Conservation (phyloP, 2,797 vertebrate genomes). For the Tolypeutes matacus region DNA sequence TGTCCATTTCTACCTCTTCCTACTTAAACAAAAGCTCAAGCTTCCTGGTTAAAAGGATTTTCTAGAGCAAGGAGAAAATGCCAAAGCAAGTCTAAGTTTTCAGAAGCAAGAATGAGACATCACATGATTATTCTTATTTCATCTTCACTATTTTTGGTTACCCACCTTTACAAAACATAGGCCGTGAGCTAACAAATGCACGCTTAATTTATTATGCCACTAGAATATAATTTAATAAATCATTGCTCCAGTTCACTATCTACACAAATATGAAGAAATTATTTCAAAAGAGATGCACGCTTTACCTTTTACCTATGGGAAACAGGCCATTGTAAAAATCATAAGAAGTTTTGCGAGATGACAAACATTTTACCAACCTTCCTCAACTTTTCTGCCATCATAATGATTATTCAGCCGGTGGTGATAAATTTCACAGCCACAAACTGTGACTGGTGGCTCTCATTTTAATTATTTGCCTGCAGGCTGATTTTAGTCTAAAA, state of each 20-base stretch:
- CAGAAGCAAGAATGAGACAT: slow-evolving; percentile 49
- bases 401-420: neutral
- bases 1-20: neutral
- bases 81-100: slow-evolving; percentile 44
- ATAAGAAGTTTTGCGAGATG: slow-evolving; percentile 40
- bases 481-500: slow-evolving; percentile 48
- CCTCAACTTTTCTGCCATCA: neutral
- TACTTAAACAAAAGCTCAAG: slow-evolving; percentile 47
- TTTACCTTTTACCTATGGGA: slow-evolving; percentile 26
- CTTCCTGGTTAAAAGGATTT: slow-evolving; percentile 56
- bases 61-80: slow-evolving; percentile 12
- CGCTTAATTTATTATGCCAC: neutral
- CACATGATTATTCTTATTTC: slow-evolving; percentile 38
- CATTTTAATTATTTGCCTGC: slow-evolving; percentile 41
- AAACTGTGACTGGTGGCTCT: neutral
- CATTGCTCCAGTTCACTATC: neutral
- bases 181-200: slow-evolving; percentile 14
- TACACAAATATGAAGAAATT: slow-evolving; percentile 58
- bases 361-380: slow-evolving; percentile 36
- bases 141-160: neutral
- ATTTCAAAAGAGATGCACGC: slow-evolving; percentile 8
- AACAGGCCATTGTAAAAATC: neutral
- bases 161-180: slow-evolving; percentile 12
- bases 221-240: slow-evolving; percentile 45
- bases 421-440: slow-evolving; percentile 17